These are phyloP conservation scores for Etheostoma perlongum DNA, from an alignment of 2,797 vertebrate species.

Conservation along the genomic window DNA sequence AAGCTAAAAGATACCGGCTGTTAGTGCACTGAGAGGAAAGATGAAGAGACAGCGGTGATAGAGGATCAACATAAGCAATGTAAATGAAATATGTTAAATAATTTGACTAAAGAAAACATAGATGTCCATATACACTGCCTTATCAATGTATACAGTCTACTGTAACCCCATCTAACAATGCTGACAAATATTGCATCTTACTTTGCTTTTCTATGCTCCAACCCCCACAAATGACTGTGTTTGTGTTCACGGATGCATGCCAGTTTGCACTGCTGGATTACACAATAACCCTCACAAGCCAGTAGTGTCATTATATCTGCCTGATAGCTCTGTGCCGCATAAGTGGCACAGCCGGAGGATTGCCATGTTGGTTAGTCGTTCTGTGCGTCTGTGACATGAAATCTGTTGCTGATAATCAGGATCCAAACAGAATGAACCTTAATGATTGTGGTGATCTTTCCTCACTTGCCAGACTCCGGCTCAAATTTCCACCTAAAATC, in stretches of 20 bases:
- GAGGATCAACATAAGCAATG: slow-evolving; percentile 24
- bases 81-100: not conserved
- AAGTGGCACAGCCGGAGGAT: slow-evolving; percentile 5
- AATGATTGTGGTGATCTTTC: not conserved
- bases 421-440: not conserved
- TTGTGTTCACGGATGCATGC: slow-evolving; percentile 35
- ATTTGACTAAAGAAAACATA: not conserved
- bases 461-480: not conserved
- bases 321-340: slow-evolving; percentile 7
- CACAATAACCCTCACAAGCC: slow-evolving; percentile 39
- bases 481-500: not conserved
- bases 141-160: not conserved
- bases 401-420: not conserved
- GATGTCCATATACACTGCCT: not conserved
- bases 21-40: slow-evolving; percentile 59
- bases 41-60: slow-evolving; percentile 40
- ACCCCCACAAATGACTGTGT: slow-evolving; percentile 15
- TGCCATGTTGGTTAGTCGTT: not conserved
- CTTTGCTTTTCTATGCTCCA: not conserved
- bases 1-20: slow-evolving; percentile 86
- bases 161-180: not conserved
- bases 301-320: slow-evolving; percentile 34
- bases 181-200: not conserved
- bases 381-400: not conserved
- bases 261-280: slow-evolving; percentile 38